phyloP scores from a whole-genome alignment of 23 tunicate genomes.

The Trididemnum clinides region DNA sequence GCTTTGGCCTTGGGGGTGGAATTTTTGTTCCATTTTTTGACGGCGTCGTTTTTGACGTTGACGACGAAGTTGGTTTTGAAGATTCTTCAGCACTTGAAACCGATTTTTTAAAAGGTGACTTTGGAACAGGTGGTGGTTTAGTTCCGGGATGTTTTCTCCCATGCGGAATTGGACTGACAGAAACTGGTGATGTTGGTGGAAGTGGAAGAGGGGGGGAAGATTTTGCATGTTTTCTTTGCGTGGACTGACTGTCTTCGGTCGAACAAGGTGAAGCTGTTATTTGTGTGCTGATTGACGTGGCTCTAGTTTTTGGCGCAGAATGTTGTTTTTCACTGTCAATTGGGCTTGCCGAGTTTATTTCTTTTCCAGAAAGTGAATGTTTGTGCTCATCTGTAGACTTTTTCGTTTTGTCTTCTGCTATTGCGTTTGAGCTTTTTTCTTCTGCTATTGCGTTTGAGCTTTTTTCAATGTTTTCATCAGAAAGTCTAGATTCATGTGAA shows the following conservation, averaged over 20 bases:
- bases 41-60: not conserved
- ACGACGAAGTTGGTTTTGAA: slow-evolving; percentile 7
- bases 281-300: not conserved
- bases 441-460: not conserved
- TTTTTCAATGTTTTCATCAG: not conserved
- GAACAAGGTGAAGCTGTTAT: not conserved
- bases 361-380: not conserved
- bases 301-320: not conserved
- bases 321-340: not conserved
- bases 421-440: not conserved
- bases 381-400: not conserved
- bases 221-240: not conserved
- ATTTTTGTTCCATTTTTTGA: slow-evolving; percentile 1
- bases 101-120: slow-evolving; percentile 37
- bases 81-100: not conserved
- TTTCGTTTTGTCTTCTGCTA: not conserved
- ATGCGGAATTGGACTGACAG: not conserved
- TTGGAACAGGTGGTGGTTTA: not conserved
- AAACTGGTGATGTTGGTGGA: not conserved
- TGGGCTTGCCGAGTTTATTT: not conserved
- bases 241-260: not conserved
- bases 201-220: not conserved
- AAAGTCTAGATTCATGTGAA: not conserved
- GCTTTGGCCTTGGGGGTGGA: slow-evolving; percentile 75
- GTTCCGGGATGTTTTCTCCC: not conserved